A percentile compares a stretch with the other conserved stretches of the same genome.
phyloP scores from a whole-genome alignment of 1,140 invertebrate species.

The Maniola jurtina region DNA sequence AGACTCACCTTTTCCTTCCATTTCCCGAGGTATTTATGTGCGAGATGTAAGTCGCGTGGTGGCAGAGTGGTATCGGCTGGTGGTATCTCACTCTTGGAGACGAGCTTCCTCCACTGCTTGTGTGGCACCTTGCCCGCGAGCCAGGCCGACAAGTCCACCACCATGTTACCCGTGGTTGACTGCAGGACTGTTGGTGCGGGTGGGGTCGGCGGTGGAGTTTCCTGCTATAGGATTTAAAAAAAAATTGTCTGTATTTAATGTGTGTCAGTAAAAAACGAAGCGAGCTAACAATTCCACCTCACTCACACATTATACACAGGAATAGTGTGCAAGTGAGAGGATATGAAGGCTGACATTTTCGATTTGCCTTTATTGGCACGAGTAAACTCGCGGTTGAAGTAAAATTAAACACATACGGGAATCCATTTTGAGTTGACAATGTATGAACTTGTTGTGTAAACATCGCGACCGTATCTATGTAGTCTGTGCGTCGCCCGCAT shows the following conservation, averaged over 20 bases:
- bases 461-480: too few species aligned
- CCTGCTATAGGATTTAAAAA: slow-evolving; percentile 14
- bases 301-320: neutral
- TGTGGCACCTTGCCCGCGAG: slow-evolving; percentile 65
- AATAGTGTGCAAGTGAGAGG: neutral
- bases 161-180: slow-evolving; percentile 45
- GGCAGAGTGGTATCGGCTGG: slow-evolving; percentile 34
- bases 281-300: too few species aligned
- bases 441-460: too few species aligned
- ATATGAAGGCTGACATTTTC: too few species aligned
- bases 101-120: slow-evolving; percentile 60
- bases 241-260: too few species aligned
- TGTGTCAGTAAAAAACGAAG: too few species aligned
- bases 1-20: slow-evolving; percentile 64
- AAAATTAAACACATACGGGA: too few species aligned
- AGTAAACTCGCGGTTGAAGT: too few species aligned
- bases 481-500: too few species aligned
- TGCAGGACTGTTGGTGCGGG: slow-evolving; percentile 25
- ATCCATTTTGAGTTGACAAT: too few species aligned
- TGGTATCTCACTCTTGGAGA: slow-evolving; percentile 36
- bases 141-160: slow-evolving; percentile 72
- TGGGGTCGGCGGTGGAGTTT: slow-evolving; percentile 10
- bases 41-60: slow-evolving; percentile 54
- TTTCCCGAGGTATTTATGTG: slow-evolving; percentile 61
- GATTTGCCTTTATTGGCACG: too few species aligned